phyloP scores from a whole-genome alignment of 2,797 vertebrate species.

The Gymnocypris eckloni region DNA sequence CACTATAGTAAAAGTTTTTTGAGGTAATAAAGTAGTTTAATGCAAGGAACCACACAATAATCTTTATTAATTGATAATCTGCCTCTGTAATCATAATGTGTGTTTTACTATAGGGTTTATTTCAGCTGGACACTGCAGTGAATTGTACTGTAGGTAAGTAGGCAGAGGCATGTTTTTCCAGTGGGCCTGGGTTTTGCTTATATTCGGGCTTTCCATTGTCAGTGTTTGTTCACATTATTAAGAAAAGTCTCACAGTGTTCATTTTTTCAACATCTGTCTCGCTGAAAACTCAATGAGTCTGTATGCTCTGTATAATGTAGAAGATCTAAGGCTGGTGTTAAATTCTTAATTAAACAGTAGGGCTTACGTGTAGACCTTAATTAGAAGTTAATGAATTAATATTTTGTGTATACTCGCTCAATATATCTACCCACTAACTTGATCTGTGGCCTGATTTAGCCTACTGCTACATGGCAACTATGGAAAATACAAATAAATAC shows the following conservation, averaged over 20 bases:
- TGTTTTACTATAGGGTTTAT: no score
- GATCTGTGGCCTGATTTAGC: no score
- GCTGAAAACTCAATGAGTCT: not conserved
- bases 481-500: not conserved
- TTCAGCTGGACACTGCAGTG: not conserved
- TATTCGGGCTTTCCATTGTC: not conserved
- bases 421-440: no score
- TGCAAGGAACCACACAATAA: not conserved
- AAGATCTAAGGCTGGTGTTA: not conserved
- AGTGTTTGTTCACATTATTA: not conserved
- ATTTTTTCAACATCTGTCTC: not conserved
- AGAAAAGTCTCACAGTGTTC: not conserved
- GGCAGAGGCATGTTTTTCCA: not conserved
- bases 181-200: not conserved
- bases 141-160: not conserved
- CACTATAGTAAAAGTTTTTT: not conserved
- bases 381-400: no score
- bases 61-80: not conserved
- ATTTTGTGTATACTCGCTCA: no score
- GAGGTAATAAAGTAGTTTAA: not conserved
- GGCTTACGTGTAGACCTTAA: no score
- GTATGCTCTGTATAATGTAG: not conserved
- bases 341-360: not conserved
- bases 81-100: not conserved
- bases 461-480: no score